Evolutionary conservation across 2,113 vertebrate species (phyloP), one percentile per base, ranked within the genome.

Genomic region (Physeter macrocephalus): DNA sequence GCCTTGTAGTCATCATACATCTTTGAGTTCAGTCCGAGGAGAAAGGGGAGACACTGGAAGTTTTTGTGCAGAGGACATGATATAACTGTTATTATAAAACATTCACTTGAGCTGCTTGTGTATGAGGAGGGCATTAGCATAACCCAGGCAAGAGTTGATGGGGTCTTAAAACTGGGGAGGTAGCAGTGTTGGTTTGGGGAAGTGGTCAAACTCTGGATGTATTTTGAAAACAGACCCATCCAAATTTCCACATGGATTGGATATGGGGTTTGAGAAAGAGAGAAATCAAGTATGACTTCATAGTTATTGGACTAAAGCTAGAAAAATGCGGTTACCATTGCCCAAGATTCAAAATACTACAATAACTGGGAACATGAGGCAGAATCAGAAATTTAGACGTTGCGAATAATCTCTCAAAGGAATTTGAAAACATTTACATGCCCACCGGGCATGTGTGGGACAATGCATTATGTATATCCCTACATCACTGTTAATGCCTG

Each of bases 41-140:
- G 23, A 43, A 31, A 11, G 10, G n/a, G 39, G 34, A n/a, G 72
- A 25, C 49, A 25, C 29, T 18, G 17, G 52, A 29, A 14, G 12
- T 13, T 54, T 54, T 15, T n/a, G 17, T 86, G 49, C 20, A 21
- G 25, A 36, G 46, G 8, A 52, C 49, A 64, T 74, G 17, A 6
- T 20, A 5, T 27, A 36, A 5, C 15, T 57, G 34, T 62, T 67
- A 34, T 34, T 67, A 67, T 83, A 8, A 80, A 85, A 91, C 74
- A 34, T 31, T 21, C 34, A 29, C 21, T n/a, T 52, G 12, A 10
- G 12, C 54, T 87, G 27, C 18, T 41, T 49, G 2, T 87, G n/a
- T 57, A 0, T 25, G 10, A 52, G 59, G 27, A 54, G 57, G 18
- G 2, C 0, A 34, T 49, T 41, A 23, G 0, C 6, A 27, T 85